Evolutionary conservation across 2,888 invertebrate species (phyloP).

Genomic region (Clanis bilineata): DNA sequence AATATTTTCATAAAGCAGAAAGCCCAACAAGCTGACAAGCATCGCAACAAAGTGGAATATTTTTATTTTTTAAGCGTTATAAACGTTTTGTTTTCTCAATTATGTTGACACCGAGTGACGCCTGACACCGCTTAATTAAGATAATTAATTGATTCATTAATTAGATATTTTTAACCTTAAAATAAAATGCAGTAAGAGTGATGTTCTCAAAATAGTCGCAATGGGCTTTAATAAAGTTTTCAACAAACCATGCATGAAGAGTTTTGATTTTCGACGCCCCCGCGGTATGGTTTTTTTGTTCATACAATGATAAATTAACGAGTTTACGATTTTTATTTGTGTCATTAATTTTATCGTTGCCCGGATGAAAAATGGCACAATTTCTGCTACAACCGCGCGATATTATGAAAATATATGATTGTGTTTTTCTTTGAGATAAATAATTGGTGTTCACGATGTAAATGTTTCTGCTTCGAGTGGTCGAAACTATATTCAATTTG

Average conservation of each 20-base stretch:
- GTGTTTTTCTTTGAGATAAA: constrained; percentile 7
- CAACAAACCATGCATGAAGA: constrained; percentile 11
- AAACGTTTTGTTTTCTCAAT: neutral
- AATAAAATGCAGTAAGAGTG: neutral
- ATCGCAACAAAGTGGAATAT: no score
- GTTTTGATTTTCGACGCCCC: constrained; percentile 8
- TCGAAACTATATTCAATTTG: neutral
- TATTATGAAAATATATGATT: constrained; percentile 1
- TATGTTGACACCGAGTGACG: neutral
- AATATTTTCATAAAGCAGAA: neutral
- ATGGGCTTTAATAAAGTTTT: neutral
- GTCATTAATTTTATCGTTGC: constrained; percentile 11
- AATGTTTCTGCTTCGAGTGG: neutral
- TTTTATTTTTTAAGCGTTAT: neutral
- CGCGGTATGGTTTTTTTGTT: constrained; percentile 4
- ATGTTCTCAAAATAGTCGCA: neutral
- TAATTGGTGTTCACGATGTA: neutral
- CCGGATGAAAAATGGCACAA: constrained; percentile 1
- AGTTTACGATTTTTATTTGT: constrained; percentile 6
- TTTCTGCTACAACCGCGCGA: constrained; percentile 1
- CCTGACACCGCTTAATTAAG: neutral
- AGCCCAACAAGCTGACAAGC: neutral
- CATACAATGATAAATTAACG: constrained; percentile 9
- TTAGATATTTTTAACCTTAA: neutral
- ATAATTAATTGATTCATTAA: neutral